Base-by-base conservation (phyloP, 2,888 invertebrate genomes). In the Cheilosia vulpina region DNA sequence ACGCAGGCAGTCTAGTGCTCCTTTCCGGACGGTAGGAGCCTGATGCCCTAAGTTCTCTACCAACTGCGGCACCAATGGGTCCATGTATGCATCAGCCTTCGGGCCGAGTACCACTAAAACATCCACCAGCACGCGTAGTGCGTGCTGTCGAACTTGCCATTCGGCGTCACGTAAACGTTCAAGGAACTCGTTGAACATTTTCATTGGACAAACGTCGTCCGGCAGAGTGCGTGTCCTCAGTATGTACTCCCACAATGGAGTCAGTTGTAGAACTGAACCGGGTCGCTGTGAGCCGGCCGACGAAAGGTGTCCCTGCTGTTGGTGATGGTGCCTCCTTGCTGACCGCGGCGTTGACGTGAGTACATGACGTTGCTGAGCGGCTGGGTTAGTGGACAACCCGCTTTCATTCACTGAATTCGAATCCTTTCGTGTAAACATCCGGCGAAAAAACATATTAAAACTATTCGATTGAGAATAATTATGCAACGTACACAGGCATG, bases 121-220 rank as follows among this genome's bases (percentile, higher is more conserved):
- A 91, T 97, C 97, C 34, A 95, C 95, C 45, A 97, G 93, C 9
- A 97, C 96, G 66, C 96, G 93, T 6, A 97, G 93, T 31, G 97
- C 96, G 91, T 97, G 96, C 87, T 96, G 95, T 11, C 97, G 94
- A 43, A 97, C 96, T 92, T 96, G 96, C 95, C 96, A 96, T 91
- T 97, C 97, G 1, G 96, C 96, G 90, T 96, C 96, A 47, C 94
- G 93, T 57, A 97, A 93, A 63, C 96, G 94, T 87, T 96, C 95
- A 55, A 95, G 93, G 89, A 96, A 94, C 88, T 96, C 96, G 69
- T 94, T 92, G 90, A 96, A 96, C 89, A 96, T 94, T 72, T 94
- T 93, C 79, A 93, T 93, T 2, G 94, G 94, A 89, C 95, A 94
- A 63, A 95, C 93, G 87, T 94, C 94, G 24, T 94, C 94, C 50